Percentiles rank a stretch among this genome's conserved stretches.
These are phyloP conservation scores for Bujurquina vittata DNA, from an alignment of 2,113 vertebrate genomes.

Conservation along the genomic window DNA sequence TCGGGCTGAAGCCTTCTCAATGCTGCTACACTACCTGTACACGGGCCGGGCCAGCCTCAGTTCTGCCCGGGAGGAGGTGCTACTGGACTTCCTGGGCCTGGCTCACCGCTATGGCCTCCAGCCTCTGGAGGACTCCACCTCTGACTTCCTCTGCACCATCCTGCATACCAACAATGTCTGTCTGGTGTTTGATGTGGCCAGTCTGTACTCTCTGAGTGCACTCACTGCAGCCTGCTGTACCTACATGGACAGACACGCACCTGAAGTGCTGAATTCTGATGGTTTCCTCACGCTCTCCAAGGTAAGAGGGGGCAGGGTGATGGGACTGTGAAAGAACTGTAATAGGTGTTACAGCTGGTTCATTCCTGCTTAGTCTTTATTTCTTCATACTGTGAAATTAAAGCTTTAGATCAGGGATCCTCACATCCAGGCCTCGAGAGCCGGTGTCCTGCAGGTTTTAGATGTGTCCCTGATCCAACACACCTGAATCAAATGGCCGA, in stretches of 20 bases:
- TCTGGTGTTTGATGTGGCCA: constrained; percentile 96
- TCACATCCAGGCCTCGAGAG: too few species aligned
- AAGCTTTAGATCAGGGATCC: too few species aligned
- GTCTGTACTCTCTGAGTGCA: constrained; percentile 91
- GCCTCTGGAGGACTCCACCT: constrained; percentile 94
- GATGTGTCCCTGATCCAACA: too few species aligned
- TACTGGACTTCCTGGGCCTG: constrained; percentile 95
- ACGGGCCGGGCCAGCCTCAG: constrained; percentile 93
- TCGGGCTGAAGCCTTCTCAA: constrained; percentile 93
- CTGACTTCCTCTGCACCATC: constrained; percentile 95
- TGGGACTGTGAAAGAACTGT: neutral
- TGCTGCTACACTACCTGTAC: constrained; percentile 96
- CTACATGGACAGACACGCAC: constrained; percentile 96
- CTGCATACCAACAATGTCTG: constrained; percentile 96
- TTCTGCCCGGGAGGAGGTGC: constrained; percentile 92
- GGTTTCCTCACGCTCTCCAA: constrained; percentile 94
- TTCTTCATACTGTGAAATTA: neutral
- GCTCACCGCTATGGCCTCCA: constrained; percentile 97
- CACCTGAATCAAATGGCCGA: too few species aligned
- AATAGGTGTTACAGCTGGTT: neutral
- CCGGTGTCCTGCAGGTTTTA: too few species aligned
- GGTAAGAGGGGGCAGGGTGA: constrained; percentile 71
- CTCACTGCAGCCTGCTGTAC: constrained; percentile 92
- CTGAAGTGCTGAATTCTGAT: constrained; percentile 91
- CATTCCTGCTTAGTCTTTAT: neutral